Evolutionary conservation across 2,113 vertebrate genomes (phyloP), one percentile per base, ranked within the genome.

Genomic region (Sphaerodactylus townsendi): DNA sequence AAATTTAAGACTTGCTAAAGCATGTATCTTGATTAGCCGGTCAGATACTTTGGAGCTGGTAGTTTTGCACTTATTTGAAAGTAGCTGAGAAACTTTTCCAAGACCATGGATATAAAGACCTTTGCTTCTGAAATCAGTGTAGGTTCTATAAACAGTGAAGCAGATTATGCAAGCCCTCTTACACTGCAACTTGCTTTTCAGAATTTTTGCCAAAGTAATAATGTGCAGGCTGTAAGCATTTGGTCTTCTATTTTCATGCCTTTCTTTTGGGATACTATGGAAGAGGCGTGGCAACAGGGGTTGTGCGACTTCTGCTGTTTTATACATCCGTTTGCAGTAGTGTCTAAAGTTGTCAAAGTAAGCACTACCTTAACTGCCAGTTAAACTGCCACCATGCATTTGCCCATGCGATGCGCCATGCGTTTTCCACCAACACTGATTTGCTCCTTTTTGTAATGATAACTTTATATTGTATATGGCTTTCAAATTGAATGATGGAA

Each of bases 1-100:
- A 89, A 85, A 6, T 80, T 65, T 87, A 86, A 44, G 35, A 19
- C 86, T 92, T 91, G 84, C 90, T 86, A 82, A 88, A 92, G 33
- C 79, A 3, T 83, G 53, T 73, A 91, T 90, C 0, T 79, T 1
- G 83, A 85, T 87, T 92, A 86, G 68, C 77, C 89, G 91, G 68
- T 69, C 78, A 0, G 0, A 48, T 86, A 81, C 56, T 50, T 86
- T 81, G 62, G 44, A 65, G 62, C 14, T 64, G n/a, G 15, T 82
- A 48, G 41, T 82, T 62, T 82, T 82, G 46, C n/a, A 62, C 50
- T 82, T 11, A 83, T 50, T 35, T 68, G 76, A 75, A 64, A n/a
- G 46, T 25, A 59, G 21, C 10, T 83, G 21, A 44, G 35, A 79
- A 35, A 50, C 13, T 35, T 21, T 78, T 79, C 41, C 30, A 79